Evolutionary conservation across 2,113 vertebrate species (phyloP), one percentile per base, ranked within the genome.

Genomic region (Malurus cyaneus): DNA sequence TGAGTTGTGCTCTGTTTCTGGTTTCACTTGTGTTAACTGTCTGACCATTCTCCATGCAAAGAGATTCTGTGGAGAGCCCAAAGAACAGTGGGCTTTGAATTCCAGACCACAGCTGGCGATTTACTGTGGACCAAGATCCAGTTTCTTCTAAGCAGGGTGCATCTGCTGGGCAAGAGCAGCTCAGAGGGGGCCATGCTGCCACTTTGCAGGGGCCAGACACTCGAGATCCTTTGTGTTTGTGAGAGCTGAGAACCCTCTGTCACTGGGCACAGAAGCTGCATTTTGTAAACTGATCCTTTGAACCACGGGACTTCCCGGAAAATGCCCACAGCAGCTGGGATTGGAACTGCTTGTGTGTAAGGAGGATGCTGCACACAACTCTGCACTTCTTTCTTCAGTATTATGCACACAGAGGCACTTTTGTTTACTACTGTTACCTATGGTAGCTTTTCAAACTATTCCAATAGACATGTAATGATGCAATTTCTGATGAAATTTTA

Each of bases 381-480:
- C 46, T 73, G 14, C 34, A 60, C 72, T 95, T 89, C 70, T 80
- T 64, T 74, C 80, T 76, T 70, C 50, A 80, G 80, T 53, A 65
- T 92, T 96, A 78, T 85, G 86, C 94, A 94, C 89, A 91, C 83
- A 90, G 85, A 91, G 88, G 93, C 88, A 96, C 80, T 94, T 94
- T 77, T 67, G 77, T 94, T 92, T 88, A 88, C 85, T 83, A 72
- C 93, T 91, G 89, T 95, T 92, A 95, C 88, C 89, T 93, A 72
- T 93, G 90, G 94, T 92, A 91, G 92, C 94, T 92, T 88, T 88
- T 91, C 88, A 65, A 26, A 93, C 46, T 94, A 69, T 90, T 94
- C 86, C 86, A 36, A 39, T 39, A 89, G 77, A 93, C 53, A 47
- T 91, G 72, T 93, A 92, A 92, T 83, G 56, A 88, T 92, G 64